These are phyloP conservation scores for Drosophila limbata DNA, from an alignment of 2,888 invertebrate genomes.

Conservation along the genomic window DNA sequence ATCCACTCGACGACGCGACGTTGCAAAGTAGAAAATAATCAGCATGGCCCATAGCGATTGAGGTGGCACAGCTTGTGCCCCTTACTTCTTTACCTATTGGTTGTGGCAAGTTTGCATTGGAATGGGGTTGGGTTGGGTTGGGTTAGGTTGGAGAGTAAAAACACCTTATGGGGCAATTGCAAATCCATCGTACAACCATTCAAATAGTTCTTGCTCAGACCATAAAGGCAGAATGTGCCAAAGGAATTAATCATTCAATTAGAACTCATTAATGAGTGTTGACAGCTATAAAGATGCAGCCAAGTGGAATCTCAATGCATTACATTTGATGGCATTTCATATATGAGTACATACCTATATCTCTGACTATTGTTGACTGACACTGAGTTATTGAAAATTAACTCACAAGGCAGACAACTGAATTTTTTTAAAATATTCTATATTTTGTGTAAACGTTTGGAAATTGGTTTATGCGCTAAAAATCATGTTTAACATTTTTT, in stretches of 20 bases:
- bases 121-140: too few relatives aligned
- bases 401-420: background rate
- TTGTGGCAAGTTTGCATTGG: conserved; percentile 16
- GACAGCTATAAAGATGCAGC: conserved; percentile 28
- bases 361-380: background rate
- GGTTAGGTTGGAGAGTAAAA: background rate
- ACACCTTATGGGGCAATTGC: conserved; percentile 33
- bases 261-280: conserved; percentile 49
- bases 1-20: background rate
- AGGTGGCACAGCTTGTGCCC: conserved; percentile 25
- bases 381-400: background rate
- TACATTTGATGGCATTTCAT: background rate
- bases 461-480: background rate
- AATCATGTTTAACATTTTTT: too few relatives aligned
- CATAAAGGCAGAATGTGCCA: conserved; percentile 33
- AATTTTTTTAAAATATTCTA: background rate
- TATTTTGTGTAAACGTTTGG: background rate
- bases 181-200: conserved; percentile 30
- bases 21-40: conserved; percentile 68
- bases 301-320: conserved; percentile 20
- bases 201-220: conserved; percentile 23
- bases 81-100: background rate
- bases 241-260: conserved; percentile 53
- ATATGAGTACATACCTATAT: background rate
- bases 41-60: conserved; percentile 53